Evolutionary conservation across 2,113 vertebrate genomes (phyloP), one percentile per base, ranked within the genome.

Genomic region (Prunella fulvescens): DNA sequence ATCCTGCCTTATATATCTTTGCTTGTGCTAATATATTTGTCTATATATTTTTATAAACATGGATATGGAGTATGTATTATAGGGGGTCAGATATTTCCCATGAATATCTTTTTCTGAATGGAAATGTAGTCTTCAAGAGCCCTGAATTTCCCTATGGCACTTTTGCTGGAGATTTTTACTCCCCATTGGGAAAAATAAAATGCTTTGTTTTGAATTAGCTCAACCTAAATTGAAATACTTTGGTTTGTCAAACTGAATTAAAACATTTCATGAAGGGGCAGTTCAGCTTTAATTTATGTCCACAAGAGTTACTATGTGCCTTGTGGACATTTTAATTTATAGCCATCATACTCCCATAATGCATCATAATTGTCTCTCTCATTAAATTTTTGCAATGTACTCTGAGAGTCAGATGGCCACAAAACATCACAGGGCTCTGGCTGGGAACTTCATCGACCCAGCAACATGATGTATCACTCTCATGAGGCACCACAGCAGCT

Each of bases 111-210:
- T 86, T 94, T 94, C 88, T 96, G 91, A 96, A 95, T 95, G 86
- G 86, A 91, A 96, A 92, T 42, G 14, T 54, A 72, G 77, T 56
- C 57, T 91, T 85, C 53, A 79, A 78, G 82, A 54, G 25, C 67
- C 81, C 61, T 91, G 65, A 84, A 84, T 95, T 92, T 94, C 92
- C 91, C 94, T 61, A 22, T 86, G 94, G 89, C 73, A 74, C 71
- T 89, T 96, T 95, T 91, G 51, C 51, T 95, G 48, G 45, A 86
- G 60, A 64, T 83, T 85, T 86, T 95, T 53, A 60, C 61, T 95
- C 61, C 40, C 96, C 37, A 87, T 2, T 93, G 96, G 96, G 91
- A 95, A 95, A 96, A 95, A 96, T 89, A 81, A 96, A 97, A 97
- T 95, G 80, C 57, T 95, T 96, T 93, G 91, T 78, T 96, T 95